Evolutionary conservation across 1,140 invertebrate genomes (phyloP), one percentile per base, ranked within the genome.

Genomic region (Bursaphelenchus mucronatus): DNA sequence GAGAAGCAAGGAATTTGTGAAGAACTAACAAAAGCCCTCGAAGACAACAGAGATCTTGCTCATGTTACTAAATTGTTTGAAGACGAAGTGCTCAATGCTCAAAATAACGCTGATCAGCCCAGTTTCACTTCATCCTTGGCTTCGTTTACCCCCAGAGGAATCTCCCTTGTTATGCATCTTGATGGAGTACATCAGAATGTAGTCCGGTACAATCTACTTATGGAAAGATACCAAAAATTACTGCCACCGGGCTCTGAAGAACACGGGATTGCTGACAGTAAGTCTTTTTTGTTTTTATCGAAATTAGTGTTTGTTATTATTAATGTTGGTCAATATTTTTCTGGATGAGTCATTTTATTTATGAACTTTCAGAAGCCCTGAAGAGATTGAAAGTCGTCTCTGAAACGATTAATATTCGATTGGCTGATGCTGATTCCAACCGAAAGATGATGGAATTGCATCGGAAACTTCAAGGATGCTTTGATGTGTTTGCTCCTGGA

Each of bases 151-250:
- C 30, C 61, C 39, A 51, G 59, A 9, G 76, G 61, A 4, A 79
- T 79, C 54, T 72, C 71, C 41, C 54, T 73, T 19, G 75, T 74
- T 51, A 45, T 68, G 71, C 71, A 74, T n/a, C 49, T 74, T 43
- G 75, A 76, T 53, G 63, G 58, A 8, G 76, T 74, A 13, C 71
- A 74, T 59, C 71, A 74, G 46, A 73, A 74, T 51, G 52, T 74
- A n/a, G 63, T 78, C 19, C 71, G 73, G 5, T 74, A 74, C 58
- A 61, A 53, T 40, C 56, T 76, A 40, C 47, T 78, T 52, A 74
- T 74, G 71, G 71, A 78, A 47, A 11, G 71, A 8, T 74, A 74
- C 45, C 45, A 49, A 40, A 70, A 74, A 15, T 59, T 54, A 41
- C 51, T 74, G 51, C 70, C 70, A n/a, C 13, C 55, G n/a, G 69